Base-by-base conservation (phyloP, 2,888 invertebrate species). In the Lasioglossum vierecki region DNA sequence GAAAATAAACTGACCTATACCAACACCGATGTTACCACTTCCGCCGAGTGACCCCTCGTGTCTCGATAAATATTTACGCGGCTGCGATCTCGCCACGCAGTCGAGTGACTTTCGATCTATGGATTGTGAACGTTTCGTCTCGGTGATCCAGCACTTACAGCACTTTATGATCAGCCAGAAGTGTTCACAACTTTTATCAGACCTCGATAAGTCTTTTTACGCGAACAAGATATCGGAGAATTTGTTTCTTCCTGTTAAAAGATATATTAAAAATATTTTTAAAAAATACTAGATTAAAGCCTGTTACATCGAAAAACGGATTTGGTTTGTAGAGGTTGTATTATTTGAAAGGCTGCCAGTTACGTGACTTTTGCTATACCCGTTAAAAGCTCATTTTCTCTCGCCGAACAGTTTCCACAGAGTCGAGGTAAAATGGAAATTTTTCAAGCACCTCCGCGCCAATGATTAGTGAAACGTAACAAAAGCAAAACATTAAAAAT, bases 1-100 rank as follows among this genome's bases (percentile, higher is more conserved):
- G 89, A 91, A 91, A 91, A 92, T 92, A 90, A 93, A 93, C 93
- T 93, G 93, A 93, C 93, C 93, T 93, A 93, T 92, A 92, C 92
- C 92, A 94, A 94, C 88, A 88, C 86, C 90, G 91, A 91, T 91
- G 92, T 90, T 93, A 91, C 90, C 90, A 93, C 93, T 93, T 94
- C 93, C 93, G 93, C 90, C 91, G 92, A 91, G 86, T 93, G 93
- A 93, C 93, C 93, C 92, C 91, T 91, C 83, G 87, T 79, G 68
- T 79, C 74, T 75, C 89, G 89, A 93, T 93, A 92, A 93, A 93
- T 93, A 94, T 92, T 92, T 91, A 92, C 91, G 88, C 90, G 89
- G 84, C 88, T 78, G 57, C 72, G 75, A 82, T 44, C 79, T 41
- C 81, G 73, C 26, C 73, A 41, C 44, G 72, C 78, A 76, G 70